These are phyloP conservation scores for Sycophila sp. DNA, from an alignment of 1,140 invertebrate genomes.

Conservation along the genomic window DNA sequence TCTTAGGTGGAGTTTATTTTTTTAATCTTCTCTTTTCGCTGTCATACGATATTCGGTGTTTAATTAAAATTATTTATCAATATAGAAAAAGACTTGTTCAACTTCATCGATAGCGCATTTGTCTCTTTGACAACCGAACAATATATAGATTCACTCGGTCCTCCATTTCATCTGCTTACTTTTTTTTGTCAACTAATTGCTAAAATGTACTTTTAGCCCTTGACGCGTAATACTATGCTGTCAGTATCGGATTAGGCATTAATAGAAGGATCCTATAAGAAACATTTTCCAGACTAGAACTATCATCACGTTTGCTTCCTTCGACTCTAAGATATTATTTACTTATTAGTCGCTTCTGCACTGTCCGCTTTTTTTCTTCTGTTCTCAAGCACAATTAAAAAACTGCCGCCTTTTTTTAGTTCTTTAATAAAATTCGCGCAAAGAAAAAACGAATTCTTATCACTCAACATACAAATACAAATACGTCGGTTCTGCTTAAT, in stretches of 20 bases:
- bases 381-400: slow-evolving; percentile 20
- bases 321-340: slow-evolving; percentile 27
- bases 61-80: slow-evolving; percentile 34
- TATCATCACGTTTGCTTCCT: slow-evolving; percentile 53
- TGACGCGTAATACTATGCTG: slow-evolving; percentile 29
- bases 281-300: slow-evolving; percentile 55
- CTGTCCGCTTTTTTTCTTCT: slow-evolving; percentile 15
- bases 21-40: slow-evolving; percentile 18
- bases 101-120: slow-evolving; percentile 27
- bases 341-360: no score
- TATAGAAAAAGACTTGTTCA: slow-evolving; percentile 33
- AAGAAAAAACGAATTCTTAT: slow-evolving; percentile 30
- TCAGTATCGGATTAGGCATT: slow-evolving; percentile 38
- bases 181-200: slow-evolving; percentile 25
- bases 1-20: slow-evolving; percentile 16
- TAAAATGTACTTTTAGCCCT: slow-evolving; percentile 21
- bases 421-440: slow-evolving; percentile 19
- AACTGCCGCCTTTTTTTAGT: slow-evolving; percentile 7
- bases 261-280: slow-evolving; percentile 43
- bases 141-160: slow-evolving; percentile 2
- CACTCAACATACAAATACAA: slow-evolving; percentile 20
- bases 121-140: slow-evolving; percentile 23
- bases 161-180: neutral
- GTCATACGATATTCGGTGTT: slow-evolving; percentile 16
- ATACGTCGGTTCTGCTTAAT: slow-evolving; percentile 21